Evolutionary conservation across 2,888 invertebrate genomes (phyloP).

Genomic region (Branchipolynoe longqiensis): DNA sequence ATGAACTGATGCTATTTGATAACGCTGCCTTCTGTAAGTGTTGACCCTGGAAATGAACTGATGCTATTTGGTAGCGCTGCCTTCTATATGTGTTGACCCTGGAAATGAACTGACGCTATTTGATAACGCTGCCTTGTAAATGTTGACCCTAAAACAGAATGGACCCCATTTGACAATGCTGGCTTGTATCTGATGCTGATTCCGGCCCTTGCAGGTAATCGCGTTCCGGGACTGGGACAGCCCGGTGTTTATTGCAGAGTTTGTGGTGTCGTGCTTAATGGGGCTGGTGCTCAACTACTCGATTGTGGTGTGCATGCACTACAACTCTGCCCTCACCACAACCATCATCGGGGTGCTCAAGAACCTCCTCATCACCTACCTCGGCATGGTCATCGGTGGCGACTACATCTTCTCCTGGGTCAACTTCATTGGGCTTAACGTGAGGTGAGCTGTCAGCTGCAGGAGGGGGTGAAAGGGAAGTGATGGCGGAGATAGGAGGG

Average conservation of each 20-base stretch:
- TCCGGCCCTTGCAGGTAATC: conserved; percentile 66
- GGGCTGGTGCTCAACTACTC: conserved; percentile 97
- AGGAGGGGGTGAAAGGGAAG: too few relatives aligned
- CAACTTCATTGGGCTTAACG: conserved; percentile 97
- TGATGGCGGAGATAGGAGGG: too few relatives aligned
- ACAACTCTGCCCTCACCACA: conserved; percentile 99
- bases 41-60: too few relatives aligned
- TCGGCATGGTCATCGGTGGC: conserved; percentile 98
- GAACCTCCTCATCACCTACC: conserved; percentile 97
- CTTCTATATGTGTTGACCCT: too few relatives aligned
- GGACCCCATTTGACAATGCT: too few relatives aligned
- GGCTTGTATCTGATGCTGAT: too few relatives aligned
- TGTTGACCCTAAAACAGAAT: too few relatives aligned
- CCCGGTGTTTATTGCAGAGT: conserved; percentile 89
- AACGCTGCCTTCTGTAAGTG: too few relatives aligned
- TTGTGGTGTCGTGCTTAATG: conserved; percentile 95
- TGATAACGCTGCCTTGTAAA: too few relatives aligned
- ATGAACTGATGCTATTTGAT: too few relatives aligned
- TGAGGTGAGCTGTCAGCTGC: conserved; percentile 85
- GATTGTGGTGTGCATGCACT: conserved; percentile 95
- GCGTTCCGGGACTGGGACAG: conserved; percentile 89
- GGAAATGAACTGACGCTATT: too few relatives aligned
- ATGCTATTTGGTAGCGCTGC: too few relatives aligned
- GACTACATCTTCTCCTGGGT: conserved; percentile 97
- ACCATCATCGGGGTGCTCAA: conserved; percentile 99